These are phyloP conservation scores for Anthoptus insignis DNA, from an alignment of 2,888 invertebrate genomes.

Conservation along the genomic window DNA sequence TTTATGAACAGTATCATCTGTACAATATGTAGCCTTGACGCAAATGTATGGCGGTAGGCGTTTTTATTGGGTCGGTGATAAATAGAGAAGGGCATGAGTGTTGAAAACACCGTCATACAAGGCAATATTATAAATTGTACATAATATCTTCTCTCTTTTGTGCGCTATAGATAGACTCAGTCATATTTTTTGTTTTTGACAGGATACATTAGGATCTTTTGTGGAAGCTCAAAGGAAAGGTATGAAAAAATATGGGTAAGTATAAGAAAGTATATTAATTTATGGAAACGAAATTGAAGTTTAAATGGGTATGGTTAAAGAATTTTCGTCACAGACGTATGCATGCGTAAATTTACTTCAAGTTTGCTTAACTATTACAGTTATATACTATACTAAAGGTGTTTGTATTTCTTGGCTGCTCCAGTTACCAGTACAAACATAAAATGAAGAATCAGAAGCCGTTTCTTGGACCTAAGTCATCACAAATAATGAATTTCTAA, in stretches of 20 bases:
- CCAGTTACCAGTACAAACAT: too few species aligned
- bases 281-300: neutral
- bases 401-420: too few species aligned
- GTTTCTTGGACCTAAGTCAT: too few species aligned
- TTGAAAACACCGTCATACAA: slow-evolving; percentile 41
- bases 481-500: too few species aligned
- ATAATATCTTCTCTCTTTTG: neutral
- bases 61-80: slow-evolving; percentile 74
- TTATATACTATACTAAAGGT: too few species aligned
- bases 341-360: too few species aligned
- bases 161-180: neutral
- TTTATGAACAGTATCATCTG: slow-evolving; percentile 70
- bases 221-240: neutral
- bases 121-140: slow-evolving; percentile 23
- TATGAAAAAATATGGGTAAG: neutral
- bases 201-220: neutral
- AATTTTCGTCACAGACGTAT: too few species aligned
- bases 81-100: slow-evolving; percentile 64
- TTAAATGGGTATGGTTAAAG: neutral
- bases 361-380: too few species aligned
- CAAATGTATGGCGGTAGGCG: slow-evolving; percentile 63
- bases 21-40: slow-evolving; percentile 62
- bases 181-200: slow-evolving; percentile 7
- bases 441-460: too few species aligned
- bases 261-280: neutral